These are phyloP conservation scores for Macrophya alboannulata DNA, from an alignment of 2,888 invertebrate species.

Conservation along the genomic window DNA sequence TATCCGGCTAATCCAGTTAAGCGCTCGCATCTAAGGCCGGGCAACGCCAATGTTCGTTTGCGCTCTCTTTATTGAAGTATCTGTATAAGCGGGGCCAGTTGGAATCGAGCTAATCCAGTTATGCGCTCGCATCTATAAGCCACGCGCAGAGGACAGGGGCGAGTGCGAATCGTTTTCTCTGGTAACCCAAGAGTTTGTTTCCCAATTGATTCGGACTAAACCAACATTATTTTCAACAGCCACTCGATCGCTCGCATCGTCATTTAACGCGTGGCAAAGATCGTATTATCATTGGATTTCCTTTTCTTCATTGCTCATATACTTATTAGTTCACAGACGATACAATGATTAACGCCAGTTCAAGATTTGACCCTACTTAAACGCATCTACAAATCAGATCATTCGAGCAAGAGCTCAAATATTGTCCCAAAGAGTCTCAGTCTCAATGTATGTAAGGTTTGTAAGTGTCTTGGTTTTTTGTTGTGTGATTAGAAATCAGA, in stretches of 20 bases:
- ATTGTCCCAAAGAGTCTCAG: background rate
- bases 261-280: constrained; percentile 20
- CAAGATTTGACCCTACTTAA: background rate
- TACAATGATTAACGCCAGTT: background rate
- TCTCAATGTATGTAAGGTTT: background rate
- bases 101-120: constrained; percentile 48
- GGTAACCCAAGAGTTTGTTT: constrained; percentile 62
- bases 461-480: background rate
- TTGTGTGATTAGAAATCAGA: background rate
- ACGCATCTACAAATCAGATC: background rate
- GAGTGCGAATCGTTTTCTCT: constrained; percentile 63
- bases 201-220: constrained; percentile 61
- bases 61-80: constrained; percentile 49
- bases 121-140: constrained; percentile 63
- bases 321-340: background rate
- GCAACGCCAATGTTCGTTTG: constrained; percentile 54
- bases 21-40: constrained; percentile 67
- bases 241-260: constrained; percentile 39
- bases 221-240: constrained; percentile 64
- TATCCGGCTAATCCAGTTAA: constrained; percentile 66
- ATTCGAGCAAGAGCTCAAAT: background rate
- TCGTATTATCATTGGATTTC: constrained; percentile 58
- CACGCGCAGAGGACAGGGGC: constrained; percentile 70
- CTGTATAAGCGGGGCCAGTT: constrained; percentile 35
- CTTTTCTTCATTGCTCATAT: constrained; percentile 6